phyloP scores from a whole-genome alignment of 92 coral and sea anemone species.

The Phenganax stokvisi region DNA sequence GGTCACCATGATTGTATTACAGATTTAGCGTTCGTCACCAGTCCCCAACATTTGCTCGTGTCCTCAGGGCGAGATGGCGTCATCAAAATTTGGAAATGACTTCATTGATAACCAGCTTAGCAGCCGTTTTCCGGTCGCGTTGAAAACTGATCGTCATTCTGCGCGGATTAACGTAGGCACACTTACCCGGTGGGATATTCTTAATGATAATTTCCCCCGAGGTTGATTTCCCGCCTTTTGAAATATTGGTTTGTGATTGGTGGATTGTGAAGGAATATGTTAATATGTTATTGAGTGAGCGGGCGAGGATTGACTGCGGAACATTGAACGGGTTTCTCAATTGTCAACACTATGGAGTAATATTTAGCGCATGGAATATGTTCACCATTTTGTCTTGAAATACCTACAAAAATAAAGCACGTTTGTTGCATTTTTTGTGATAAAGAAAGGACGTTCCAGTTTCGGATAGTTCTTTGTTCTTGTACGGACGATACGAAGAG shows the following conservation, averaged over 20 bases:
- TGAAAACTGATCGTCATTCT: no score
- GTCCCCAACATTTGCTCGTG: conserved; percentile 84
- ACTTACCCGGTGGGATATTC: no score
- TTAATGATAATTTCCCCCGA: no score
- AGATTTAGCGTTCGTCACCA: conserved; percentile 70
- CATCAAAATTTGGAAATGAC: conserved; percentile 87
- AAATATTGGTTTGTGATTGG: neutral
- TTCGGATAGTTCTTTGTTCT: conserved; percentile 18
- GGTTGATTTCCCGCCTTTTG: no score
- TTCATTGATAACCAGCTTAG: neutral
- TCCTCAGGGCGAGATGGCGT: conserved; percentile 95
- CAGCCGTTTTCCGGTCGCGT: no score
- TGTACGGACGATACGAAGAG: neutral
- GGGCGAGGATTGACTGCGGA: neutral
- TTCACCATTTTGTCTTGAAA: neutral
- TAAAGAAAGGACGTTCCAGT: neutral
- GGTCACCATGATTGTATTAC: conserved; percentile 98
- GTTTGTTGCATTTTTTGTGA: neutral
- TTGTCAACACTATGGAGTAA: conserved; percentile 2
- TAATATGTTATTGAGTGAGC: neutral
- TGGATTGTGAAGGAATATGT: neutral
- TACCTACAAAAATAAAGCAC: neutral
- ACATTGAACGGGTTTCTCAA: neutral
- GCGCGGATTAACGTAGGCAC: no score
- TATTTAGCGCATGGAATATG: neutral